phyloP scores from a whole-genome alignment of 2,797 vertebrate genomes.

The Aviceda leuphotes region DNA sequence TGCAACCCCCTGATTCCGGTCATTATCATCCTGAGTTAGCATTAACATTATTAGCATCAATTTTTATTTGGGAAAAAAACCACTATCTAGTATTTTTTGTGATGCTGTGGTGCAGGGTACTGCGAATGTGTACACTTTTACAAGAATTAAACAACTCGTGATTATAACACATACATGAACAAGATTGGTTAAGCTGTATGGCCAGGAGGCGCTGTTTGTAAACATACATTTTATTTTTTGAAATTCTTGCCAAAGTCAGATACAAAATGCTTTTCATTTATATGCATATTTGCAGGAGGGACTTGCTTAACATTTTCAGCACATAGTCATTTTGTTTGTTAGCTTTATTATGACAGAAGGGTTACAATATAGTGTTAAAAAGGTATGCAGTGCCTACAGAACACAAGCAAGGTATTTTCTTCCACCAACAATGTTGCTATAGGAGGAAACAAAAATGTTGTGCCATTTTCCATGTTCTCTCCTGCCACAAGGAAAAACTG shows the following conservation, averaged over 20 bases:
- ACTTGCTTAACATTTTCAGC: neutral
- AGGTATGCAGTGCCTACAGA: neutral
- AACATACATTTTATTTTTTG: neutral
- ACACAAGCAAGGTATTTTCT: neutral
- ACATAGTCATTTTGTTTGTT: neutral
- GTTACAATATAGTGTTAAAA: neutral
- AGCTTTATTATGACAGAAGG: neutral
- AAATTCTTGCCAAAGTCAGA: neutral
- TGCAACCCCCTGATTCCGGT: neutral
- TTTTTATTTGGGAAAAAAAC: neutral
- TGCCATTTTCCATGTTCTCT: neutral
- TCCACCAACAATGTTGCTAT: fast-evolving
- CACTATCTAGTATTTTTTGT: neutral
- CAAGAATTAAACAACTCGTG: neutral
- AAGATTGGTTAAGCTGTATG: neutral
- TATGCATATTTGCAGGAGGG: neutral
- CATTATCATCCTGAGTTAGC: neutral
- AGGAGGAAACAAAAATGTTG: neutral
- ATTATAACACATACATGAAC: neutral
- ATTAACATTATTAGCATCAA: neutral
- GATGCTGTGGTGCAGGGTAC: neutral
- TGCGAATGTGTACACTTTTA: neutral
- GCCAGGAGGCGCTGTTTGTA: neutral
- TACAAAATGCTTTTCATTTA: neutral
- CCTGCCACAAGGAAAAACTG: fast-evolving